These are phyloP conservation scores for Drosophila arizonae DNA, from an alignment of 1,140 invertebrate species.

Conservation along the genomic window DNA sequence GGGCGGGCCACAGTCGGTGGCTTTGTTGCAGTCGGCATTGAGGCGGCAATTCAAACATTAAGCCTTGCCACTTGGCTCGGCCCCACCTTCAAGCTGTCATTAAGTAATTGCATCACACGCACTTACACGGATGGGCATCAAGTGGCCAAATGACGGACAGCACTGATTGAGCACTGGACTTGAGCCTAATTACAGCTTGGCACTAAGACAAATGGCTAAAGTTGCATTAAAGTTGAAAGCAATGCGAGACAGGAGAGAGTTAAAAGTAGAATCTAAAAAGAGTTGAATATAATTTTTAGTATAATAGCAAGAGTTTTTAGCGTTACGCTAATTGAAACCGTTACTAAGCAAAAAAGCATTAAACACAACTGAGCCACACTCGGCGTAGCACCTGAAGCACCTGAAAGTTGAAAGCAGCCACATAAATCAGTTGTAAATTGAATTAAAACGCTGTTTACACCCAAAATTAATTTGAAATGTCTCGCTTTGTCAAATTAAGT, in stretches of 20 bases:
- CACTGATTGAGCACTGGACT: constrained; percentile 7
- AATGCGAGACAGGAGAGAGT: not conserved
- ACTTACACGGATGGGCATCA: constrained; percentile 41
- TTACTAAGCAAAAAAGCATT: not conserved
- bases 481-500: constrained; percentile 80
- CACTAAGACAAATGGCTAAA: constrained; percentile 1
- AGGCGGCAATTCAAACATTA: constrained; percentile 48
- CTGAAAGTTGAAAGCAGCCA: constrained; percentile 39
- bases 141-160: constrained; percentile 35
- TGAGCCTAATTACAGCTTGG: constrained; percentile 13
- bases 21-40: constrained; percentile 32
- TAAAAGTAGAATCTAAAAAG: no score
- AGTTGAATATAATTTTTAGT: no score
- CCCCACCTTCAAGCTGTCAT: constrained; percentile 58
- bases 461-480: constrained; percentile 77
- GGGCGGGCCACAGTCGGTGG: constrained; percentile 25
- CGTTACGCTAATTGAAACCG: no score
- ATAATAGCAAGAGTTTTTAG: no score
- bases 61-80: constrained; percentile 59
- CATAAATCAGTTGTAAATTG: constrained; percentile 61
- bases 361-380: constrained; percentile 5
- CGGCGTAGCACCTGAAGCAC: constrained; percentile 9
- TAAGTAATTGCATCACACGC: constrained; percentile 69
- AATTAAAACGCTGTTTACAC: constrained; percentile 69
- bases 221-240: not conserved